Evolutionary conservation across 2,888 invertebrate genomes (phyloP).

Genomic region (Toxonevra muliebris): DNA sequence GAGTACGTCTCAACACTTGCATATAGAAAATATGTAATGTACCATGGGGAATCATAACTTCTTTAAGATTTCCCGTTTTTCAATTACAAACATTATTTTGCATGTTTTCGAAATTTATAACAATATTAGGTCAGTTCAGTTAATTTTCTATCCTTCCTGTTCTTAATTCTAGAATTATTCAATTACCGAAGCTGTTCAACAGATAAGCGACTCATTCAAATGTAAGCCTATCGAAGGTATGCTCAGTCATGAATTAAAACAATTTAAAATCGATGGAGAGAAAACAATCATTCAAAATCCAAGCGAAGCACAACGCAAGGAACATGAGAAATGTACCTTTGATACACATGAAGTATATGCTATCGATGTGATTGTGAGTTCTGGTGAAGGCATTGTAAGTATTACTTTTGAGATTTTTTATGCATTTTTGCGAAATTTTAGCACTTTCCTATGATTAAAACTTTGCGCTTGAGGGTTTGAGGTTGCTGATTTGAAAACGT

Average conservation of each 20-base stretch:
- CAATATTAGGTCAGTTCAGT: neutral
- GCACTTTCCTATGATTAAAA: constrained; percentile 62
- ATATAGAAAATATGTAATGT: constrained; percentile 48
- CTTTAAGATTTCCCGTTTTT: constrained; percentile 48
- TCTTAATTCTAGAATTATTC: constrained; percentile 75
- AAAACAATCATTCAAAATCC: constrained; percentile 98
- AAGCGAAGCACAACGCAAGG: constrained; percentile 94
- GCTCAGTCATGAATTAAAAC: constrained; percentile 94
- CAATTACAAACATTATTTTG: constrained; percentile 36
- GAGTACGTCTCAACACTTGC: constrained; percentile 51
- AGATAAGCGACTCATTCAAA: constrained; percentile 90
- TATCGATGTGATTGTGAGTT: constrained; percentile 96
- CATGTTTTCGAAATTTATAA: neutral
- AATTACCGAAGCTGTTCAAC: constrained; percentile 92
- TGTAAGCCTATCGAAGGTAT: constrained; percentile 98
- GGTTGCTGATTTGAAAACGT: constrained; percentile 35
- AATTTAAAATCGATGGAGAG: constrained; percentile 96
- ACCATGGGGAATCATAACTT: constrained; percentile 43
- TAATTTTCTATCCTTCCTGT: neutral
- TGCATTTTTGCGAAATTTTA: neutral
- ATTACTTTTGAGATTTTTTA: neutral
- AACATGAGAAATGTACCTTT: constrained; percentile 95
- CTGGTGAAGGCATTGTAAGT: constrained; percentile 91
- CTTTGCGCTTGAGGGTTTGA: constrained; percentile 58
- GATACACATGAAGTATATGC: constrained; percentile 98